Evolutionary conservation across 1,140 invertebrate species (phyloP), one percentile per base, ranked within the genome.

Genomic region (Dinothrombium tinctorium): DNA sequence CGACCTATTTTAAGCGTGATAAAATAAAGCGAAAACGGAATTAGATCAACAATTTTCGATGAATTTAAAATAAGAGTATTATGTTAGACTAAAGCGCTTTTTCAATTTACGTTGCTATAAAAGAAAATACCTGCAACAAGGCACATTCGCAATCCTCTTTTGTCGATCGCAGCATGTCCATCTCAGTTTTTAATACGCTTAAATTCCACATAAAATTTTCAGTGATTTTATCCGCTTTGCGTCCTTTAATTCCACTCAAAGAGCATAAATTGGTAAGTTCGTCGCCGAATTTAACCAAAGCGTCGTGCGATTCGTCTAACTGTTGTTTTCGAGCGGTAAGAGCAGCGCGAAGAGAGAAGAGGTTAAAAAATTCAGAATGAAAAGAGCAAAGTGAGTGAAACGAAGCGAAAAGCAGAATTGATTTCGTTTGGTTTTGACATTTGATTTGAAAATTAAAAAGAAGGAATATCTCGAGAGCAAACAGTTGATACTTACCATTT

Each of bases 401-500:
- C 15, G 28, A 29, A 15, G 28, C 28, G 12, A 4, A 2, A 2
- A 29, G 28, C 3, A 29, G 15, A 2, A 29, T 2, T 11, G 4
- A 15, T 29, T 4, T 2, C 12, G 11, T 29, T 15, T n/a, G 15
- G 28, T 15, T 4, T 15, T 29, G 11, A 29, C 28, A 29, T 29
- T 4, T 29, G 28, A 29, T 29, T 29, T 11, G n/a, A 33, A 8
- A 40, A 43, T 47, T 45, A n/a, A n/a, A 14, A 15, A 29, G 9
- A 26, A 26, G 42, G 15, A 25, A 3, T 33, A 7, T 28, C n/a
- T 28, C n/a, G n/a, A n/a, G n/a, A n/a, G n/a, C n/a, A n/a, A n/a
- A n/a, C n/a, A n/a, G n/a, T n/a, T n/a, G 26, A 28, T 40, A 52
- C 45, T 47, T 50, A 59, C 58, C 51, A 56, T 56, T 47, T 58